Evolutionary conservation across 2,797 vertebrate species (phyloP).

Genomic region (Mormyrus proboscirostris): DNA sequence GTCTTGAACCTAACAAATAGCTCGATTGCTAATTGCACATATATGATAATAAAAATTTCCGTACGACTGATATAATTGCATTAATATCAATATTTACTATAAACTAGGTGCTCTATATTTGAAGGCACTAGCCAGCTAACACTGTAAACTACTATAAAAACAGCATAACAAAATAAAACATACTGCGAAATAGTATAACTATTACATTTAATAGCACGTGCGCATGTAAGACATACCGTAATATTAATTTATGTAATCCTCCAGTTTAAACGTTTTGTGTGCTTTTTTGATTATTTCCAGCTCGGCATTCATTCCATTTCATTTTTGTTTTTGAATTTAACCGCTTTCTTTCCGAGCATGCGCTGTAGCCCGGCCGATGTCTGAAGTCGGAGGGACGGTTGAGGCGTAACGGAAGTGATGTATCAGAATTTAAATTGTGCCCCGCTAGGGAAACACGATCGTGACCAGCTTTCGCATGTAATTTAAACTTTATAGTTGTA

Average conservation of each 20-base stretch:
- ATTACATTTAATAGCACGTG: neutral
- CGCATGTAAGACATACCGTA: neutral
- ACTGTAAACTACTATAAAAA: neutral
- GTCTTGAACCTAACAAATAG: neutral
- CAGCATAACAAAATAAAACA: neutral
- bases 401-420: neutral
- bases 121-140: neutral
- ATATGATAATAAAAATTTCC: neutral
- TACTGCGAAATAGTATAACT: neutral
- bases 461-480: neutral
- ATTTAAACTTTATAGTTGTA: neutral
- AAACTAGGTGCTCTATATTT: neutral
- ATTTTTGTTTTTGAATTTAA: conserved; percentile 57
- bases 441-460: neutral
- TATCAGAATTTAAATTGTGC: neutral
- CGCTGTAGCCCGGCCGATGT: conserved; percentile 28
- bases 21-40: neutral
- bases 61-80: neutral
- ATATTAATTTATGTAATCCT: neutral
- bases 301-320: neutral
- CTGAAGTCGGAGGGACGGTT: neutral
- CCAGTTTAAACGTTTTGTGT: neutral
- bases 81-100: neutral
- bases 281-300: neutral
- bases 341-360: conserved; percentile 51